Evolutionary conservation across 2,113 vertebrate genomes (phyloP).

Genomic region (Junco hyemalis): DNA sequence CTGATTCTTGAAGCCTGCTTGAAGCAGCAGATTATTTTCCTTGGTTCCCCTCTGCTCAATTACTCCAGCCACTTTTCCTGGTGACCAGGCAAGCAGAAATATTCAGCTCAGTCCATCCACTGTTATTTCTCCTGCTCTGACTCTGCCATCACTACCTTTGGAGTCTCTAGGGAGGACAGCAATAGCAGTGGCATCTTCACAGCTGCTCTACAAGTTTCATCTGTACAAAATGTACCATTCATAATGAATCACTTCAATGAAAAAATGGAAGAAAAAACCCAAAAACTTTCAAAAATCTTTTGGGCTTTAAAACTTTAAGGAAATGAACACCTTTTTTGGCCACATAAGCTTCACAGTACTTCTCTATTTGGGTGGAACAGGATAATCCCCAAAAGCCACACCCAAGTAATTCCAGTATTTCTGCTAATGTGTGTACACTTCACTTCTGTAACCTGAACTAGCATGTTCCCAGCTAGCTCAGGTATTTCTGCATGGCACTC

Average conservation of each 20-base stretch:
- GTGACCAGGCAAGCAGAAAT: neutral
- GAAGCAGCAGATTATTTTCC: neutral
- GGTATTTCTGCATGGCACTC: constrained; percentile 20
- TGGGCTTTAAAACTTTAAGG: neutral
- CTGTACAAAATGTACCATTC: neutral
- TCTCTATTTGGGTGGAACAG: constrained; percentile 42
- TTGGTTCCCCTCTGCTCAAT: neutral
- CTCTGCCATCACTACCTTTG: neutral
- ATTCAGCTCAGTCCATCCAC: neutral
- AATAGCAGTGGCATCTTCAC: neutral
- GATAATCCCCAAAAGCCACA: constrained; percentile 43
- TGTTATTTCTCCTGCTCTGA: neutral
- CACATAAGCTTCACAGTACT: neutral
- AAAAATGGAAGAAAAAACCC: neutral
- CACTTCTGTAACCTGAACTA: constrained; percentile 54
- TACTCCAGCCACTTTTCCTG: neutral
- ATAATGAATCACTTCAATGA: neutral
- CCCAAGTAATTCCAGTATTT: constrained; percentile 59
- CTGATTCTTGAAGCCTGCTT: neutral
- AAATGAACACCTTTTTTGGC: neutral
- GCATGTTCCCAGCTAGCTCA: constrained; percentile 33
- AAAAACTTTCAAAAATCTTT: neutral
- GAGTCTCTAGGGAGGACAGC: neutral
- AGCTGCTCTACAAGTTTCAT: neutral
- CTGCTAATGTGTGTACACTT: constrained; percentile 35